phyloP scores from a whole-genome alignment of 2,888 invertebrate genomes.

The Tetheella fluctuosa region DNA sequence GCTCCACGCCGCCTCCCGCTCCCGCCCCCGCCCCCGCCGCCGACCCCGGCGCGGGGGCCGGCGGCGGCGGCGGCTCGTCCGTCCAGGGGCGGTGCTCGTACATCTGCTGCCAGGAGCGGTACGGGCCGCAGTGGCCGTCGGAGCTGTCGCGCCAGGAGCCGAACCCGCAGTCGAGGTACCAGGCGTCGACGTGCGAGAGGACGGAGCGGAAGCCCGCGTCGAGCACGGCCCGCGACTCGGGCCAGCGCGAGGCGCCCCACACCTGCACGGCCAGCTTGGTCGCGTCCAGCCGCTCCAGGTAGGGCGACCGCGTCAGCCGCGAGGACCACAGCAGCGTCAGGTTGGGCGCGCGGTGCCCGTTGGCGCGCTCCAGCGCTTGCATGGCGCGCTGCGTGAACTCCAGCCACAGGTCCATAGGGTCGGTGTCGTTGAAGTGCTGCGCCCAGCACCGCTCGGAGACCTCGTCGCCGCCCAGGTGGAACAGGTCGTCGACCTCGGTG shows the following conservation, averaged over 20 bases:
- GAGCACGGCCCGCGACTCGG: constrained; percentile 90
- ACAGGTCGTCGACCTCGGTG: constrained; percentile 90
- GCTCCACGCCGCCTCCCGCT: constrained; percentile 85
- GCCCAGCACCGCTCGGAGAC: constrained; percentile 93
- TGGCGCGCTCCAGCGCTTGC: constrained; percentile 85
- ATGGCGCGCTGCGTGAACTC: constrained; percentile 89
- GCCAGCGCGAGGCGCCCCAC: constrained; percentile 93
- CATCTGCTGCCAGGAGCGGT: constrained; percentile 93
- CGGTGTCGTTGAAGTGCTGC: constrained; percentile 89
- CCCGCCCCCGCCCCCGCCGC: constrained; percentile 89
- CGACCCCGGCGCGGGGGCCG: constrained; percentile 75
- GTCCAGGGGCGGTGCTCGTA: constrained; percentile 93
- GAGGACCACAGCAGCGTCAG: constrained; percentile 90
- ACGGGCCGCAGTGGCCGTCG: constrained; percentile 94
- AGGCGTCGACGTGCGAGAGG: constrained; percentile 93
- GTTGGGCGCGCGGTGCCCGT: constrained; percentile 83
- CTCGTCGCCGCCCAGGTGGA: constrained; percentile 93
- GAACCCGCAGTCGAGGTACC: constrained; percentile 95
- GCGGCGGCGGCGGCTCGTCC: constrained; percentile 51
- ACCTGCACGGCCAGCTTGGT: constrained; percentile 88
- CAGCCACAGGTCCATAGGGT: constrained; percentile 91
- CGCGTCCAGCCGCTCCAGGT: constrained; percentile 83
- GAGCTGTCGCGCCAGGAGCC: constrained; percentile 93
- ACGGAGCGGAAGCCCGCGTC: constrained; percentile 91
- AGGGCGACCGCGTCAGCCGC: constrained; percentile 89